phyloP scores from a whole-genome alignment of 2,113 vertebrate genomes.

The Helogale parvula region DNA sequence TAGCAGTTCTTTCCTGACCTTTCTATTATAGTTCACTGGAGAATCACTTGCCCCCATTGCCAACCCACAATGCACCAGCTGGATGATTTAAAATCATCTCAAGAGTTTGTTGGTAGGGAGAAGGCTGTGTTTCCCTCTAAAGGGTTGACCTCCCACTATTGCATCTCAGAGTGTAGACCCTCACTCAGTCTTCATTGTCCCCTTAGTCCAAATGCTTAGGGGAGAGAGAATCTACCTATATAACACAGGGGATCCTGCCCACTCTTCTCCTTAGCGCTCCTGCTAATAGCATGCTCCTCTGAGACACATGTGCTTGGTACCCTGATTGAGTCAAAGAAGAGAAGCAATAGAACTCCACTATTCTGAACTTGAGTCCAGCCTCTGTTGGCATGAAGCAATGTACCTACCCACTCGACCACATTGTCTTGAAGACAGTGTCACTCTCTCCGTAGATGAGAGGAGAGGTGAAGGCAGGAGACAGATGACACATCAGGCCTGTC shows the following conservation, averaged over 20 bases:
- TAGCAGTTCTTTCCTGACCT: slow-evolving; percentile 42
- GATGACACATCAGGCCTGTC: not conserved
- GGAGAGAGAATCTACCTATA: not conserved
- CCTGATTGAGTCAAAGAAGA: slow-evolving; percentile 41
- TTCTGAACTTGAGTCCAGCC: slow-evolving; percentile 21
- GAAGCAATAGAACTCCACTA: not conserved
- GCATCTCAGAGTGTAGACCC: not conserved
- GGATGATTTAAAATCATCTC: slow-evolving; percentile 60
- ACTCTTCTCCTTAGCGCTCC: not conserved
- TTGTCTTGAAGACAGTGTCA: not conserved
- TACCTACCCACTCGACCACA: not conserved
- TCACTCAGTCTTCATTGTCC: not conserved
- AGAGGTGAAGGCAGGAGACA: not conserved
- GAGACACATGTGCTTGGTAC: not conserved
- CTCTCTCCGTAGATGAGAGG: not conserved
- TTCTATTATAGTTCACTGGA: slow-evolving; percentile 56
- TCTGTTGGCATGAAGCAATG: slow-evolving; percentile 25
- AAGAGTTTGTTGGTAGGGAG: slow-evolving; percentile 42
- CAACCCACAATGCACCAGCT: slow-evolving; percentile 15
- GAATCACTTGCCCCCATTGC: slow-evolving; percentile 48
- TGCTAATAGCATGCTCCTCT: not conserved
- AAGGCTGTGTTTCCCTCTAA: slow-evolving; percentile 17
- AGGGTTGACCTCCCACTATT: not conserved
- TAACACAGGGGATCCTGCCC: not conserved
- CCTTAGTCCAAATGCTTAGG: not conserved